Evolutionary conservation across 2,797 vertebrate genomes (phyloP), one percentile per base, ranked within the genome.

Genomic region (Enteromius fasciolatus): DNA sequence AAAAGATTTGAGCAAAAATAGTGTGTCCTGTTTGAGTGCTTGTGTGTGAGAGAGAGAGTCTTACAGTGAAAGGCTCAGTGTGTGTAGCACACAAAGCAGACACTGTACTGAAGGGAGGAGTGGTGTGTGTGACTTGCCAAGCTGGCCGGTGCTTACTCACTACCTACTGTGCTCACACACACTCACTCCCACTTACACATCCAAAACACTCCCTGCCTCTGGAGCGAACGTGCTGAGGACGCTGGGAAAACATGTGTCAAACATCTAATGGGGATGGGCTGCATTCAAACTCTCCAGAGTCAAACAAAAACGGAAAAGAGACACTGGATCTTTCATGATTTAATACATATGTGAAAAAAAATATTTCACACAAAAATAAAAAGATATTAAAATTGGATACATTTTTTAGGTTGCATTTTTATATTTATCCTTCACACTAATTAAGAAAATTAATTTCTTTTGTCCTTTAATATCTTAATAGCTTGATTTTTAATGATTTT

Each of bases 51-150:
- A 36, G 61, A 75, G 81, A 78, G 77, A 78, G 64, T 73, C 28
- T 17, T 33, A 50, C 1, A 46, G 63, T 85, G 76, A 85, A 85
- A 93, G 93, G 83, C 84, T 66, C 89, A 90, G 91, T 94, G 92
- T 95, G 89, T 85, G 86, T 78, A 57, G 76, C 78, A 81, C 90
- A 94, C 94, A 95, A 95, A 93, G 94, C 90, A 36, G 87, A 92
- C 89, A 90, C 90, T 95, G 93, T 94, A 81, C 15, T 64, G 77
- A 78, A 84, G 81, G 82, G 81, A 89, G 91, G 88, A 92, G 92
- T 82, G 88, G 89, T 81, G 87, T 87, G 73, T 61, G 78, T 81
- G 87, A 87, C 86, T 91, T 81, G 88, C 89, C 90, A 92, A 87
- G 88, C 88, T 91, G 86, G 76, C 74, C 79, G 83, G 78, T 89